Evolutionary conservation across 2,797 vertebrate genomes (phyloP).

Genomic region (Sus cebifrons): DNA sequence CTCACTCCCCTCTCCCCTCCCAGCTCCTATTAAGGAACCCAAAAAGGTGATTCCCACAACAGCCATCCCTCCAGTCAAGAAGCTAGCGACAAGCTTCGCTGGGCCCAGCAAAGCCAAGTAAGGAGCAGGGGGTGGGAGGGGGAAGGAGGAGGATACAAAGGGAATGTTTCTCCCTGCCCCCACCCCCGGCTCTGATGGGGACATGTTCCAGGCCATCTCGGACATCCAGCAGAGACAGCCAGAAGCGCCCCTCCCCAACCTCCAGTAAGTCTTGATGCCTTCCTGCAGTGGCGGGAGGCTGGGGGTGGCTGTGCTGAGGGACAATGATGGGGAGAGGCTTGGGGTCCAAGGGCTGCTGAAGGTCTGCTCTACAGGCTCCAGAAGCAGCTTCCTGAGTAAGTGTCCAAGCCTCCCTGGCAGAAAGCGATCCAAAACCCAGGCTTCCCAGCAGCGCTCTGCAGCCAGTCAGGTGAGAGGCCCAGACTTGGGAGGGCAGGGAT

Average conservation of each 20-base stretch:
- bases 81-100: conserved; percentile 84
- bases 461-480: conserved; percentile 61
- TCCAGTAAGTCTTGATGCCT: conserved; percentile 56
- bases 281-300: neutral
- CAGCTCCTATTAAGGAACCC: conserved; percentile 89
- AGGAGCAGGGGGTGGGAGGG: conserved; percentile 77
- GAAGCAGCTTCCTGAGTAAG: conserved; percentile 84
- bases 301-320: neutral
- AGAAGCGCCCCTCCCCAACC: conserved; percentile 50
- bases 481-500: accelerated
- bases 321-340: accelerated
- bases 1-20: conserved; percentile 85
- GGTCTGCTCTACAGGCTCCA: conserved; percentile 87
- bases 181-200: neutral
- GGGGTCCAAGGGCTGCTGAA: neutral
- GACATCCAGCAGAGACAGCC: conserved; percentile 47
- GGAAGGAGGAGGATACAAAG: accelerated
- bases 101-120: conserved; percentile 93
- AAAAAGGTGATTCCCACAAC: conserved; percentile 91
- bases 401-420: conserved; percentile 92
- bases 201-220: conserved; percentile 63
- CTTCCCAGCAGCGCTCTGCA: conserved; percentile 88
- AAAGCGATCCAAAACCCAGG: conserved; percentile 92
- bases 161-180: neutral
- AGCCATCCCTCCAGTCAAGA: conserved; percentile 90